Evolutionary conservation across 2,888 invertebrate genomes (phyloP).

Genomic region (Lasioglossum marginatum): DNA sequence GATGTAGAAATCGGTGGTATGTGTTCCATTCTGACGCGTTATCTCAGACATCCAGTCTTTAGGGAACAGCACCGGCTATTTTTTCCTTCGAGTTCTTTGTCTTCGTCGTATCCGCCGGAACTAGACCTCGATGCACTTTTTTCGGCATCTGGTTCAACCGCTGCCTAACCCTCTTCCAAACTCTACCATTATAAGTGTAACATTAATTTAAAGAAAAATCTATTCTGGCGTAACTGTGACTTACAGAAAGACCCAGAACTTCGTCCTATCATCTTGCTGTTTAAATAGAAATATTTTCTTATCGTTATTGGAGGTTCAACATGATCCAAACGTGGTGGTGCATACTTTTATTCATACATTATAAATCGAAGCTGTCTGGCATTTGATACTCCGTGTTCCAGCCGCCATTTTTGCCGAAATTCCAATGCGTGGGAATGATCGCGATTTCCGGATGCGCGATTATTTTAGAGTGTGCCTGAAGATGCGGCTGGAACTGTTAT

Average conservation of each 20-base stretch:
- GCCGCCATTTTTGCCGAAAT: not conserved
- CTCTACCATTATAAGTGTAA: not conserved
- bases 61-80: conserved; percentile 38
- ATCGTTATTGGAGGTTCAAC: not conserved
- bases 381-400: not conserved
- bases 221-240: not conserved
- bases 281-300: not conserved
- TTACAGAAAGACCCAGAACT: not conserved
- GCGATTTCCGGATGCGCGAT: conserved; percentile 3
- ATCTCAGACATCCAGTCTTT: not conserved
- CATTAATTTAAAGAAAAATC: not conserved
- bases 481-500: conserved; percentile 14
- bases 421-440: not conserved
- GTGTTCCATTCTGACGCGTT: not conserved
- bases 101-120: conserved; percentile 66
- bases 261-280: not conserved
- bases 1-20: not conserved
- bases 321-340: not conserved
- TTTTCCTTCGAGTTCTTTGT: conserved; percentile 35
- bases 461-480: not conserved
- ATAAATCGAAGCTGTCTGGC: not conserved
- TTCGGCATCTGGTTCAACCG: conserved; percentile 21
- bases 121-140: conserved; percentile 34
- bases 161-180: not conserved
- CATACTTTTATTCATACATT: not conserved